Base-by-base conservation (phyloP, 2,113 vertebrate genomes). In the Paratilapia polleni region DNA sequence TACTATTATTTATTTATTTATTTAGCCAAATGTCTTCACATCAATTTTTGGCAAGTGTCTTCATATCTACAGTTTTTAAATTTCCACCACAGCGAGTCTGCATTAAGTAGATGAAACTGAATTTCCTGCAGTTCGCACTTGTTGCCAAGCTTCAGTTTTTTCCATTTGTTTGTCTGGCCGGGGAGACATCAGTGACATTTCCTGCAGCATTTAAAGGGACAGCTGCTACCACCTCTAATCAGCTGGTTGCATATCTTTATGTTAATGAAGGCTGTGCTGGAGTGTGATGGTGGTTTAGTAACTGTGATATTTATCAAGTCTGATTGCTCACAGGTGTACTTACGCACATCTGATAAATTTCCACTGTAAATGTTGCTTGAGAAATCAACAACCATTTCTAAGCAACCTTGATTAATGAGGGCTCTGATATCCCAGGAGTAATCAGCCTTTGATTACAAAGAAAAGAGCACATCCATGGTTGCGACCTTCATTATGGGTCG, bases 401-500 rank as follows among this genome's bases (percentile, higher is more conserved):
- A 63, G 80, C 83, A 66, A 41, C 62, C 49, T 43, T 89, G 82
- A 89, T 87, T 89, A 85, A 74, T 61, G 76, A 82, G 81, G 66
- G 63, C 82, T 80, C 17, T 78, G 61, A 41, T 61, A 62, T 81
- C 56, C 56, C 81, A 84, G 49, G 34, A 77, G 87, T 59, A 87
- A 87, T 91, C 62, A 91, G 80, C 5, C 3, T 31, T 85, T 85
- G 43, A 91, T 87, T 88, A 64, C 26, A 79, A 28, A 28, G 58
- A 60, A 78, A 81, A 84, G 38, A 75, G 56, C 59, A 66, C 17
- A 68, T 79, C n/a, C 41, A 20, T 58, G 26, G 34, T 56, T 73
- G 26, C 20, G 19, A 54, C 26, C 68, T 73, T 73, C 47, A n/a
- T 73, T 73, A 54, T 54, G n/a, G 47, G 47, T 73, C 68, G 6